Base-by-base conservation (phyloP, 2,888 invertebrate species). In the Leucania comma region DNA sequence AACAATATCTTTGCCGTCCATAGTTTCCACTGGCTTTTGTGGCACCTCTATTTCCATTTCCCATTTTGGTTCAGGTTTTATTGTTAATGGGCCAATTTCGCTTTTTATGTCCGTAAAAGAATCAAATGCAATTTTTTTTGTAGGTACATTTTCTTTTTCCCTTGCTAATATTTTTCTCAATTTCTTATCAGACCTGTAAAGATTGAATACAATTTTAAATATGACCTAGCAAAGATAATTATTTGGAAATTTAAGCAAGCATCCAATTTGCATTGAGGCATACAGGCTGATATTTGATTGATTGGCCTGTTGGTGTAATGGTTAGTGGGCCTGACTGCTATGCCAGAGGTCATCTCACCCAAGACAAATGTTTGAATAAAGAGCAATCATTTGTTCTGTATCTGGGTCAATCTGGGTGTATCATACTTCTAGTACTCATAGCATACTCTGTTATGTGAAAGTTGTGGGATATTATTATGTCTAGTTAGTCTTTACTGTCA, bases 111-210 rank as follows among this genome's bases (percentile, higher is more conserved):
- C 96, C 63, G 92, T 93, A 66, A 96, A 93, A 24, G 95, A 94
- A 86, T 96, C 93, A 91, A 96, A 96, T 51, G 92, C 91, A 65
- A 96, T 93, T 84, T 96, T 96, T 80, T 96, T 96, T 10, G 94
- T 95, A 50, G 93, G 90, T 38, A 91, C 84, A 80, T 83, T 90
- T 72, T 86, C 81, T 78, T 86, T 90, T 60, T 87, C 85, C 75
- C 89, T 92, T 50, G 87, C 87, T 66, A 93, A 69, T 54, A 93
- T 83, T 77, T 91, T 93, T 71, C 94, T 87, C n/a, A 96, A 88
- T 73, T 92, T 94, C 82, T 84, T 92, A 74, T 96, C 96, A 24
- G 95, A 93, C 80, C 96, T 96, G 82, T 48, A 86, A 79, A 29
- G 10, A 56, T 50, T 38, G 0, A n/a, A 56, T 50, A 42, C 8